Percentiles rank a stretch among this genome's conserved stretches.
Evolutionary conservation across 2,797 vertebrate genomes (phyloP).

Genomic region (Mionectes olivaceus): DNA sequence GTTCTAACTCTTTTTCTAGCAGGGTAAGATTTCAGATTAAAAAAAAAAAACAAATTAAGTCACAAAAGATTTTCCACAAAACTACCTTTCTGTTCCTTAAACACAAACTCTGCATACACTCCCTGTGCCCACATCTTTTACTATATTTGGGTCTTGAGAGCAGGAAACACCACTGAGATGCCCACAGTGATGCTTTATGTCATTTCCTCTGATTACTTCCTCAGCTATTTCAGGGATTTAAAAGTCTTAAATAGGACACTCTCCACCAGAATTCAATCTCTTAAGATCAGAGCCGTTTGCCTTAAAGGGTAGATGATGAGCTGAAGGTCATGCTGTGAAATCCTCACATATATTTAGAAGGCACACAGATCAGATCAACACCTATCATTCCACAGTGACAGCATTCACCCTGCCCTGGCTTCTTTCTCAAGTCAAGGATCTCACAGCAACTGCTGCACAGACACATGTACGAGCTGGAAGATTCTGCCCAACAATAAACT

Average conservation of each 20-base stretch:
- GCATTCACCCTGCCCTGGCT: background rate
- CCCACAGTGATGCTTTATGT: background rate
- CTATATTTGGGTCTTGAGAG: background rate
- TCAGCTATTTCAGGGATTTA: background rate
- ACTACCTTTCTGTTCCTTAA: background rate
- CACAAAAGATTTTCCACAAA: background rate
- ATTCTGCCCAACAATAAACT: background rate
- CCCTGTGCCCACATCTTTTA: background rate
- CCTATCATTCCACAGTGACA: background rate
- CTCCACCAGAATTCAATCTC: background rate
- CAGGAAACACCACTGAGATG: background rate
- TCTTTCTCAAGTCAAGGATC: background rate
- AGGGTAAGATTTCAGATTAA: background rate
- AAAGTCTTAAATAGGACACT: background rate
- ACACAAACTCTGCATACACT: background rate
- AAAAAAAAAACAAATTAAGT: background rate
- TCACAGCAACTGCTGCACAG: background rate
- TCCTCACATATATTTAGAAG: conserved; percentile 19
- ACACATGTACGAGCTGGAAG: background rate
- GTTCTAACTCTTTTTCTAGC: background rate
- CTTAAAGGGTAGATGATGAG: background rate
- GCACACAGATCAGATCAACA: background rate
- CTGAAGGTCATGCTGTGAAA: conserved; percentile 31
- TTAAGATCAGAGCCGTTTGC: background rate
- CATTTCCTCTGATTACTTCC: background rate